Percentiles rank a stretch among this genome's conserved stretches.
Conservation (phyloP, 2,888 invertebrate species). For the Apamea sordens region DNA sequence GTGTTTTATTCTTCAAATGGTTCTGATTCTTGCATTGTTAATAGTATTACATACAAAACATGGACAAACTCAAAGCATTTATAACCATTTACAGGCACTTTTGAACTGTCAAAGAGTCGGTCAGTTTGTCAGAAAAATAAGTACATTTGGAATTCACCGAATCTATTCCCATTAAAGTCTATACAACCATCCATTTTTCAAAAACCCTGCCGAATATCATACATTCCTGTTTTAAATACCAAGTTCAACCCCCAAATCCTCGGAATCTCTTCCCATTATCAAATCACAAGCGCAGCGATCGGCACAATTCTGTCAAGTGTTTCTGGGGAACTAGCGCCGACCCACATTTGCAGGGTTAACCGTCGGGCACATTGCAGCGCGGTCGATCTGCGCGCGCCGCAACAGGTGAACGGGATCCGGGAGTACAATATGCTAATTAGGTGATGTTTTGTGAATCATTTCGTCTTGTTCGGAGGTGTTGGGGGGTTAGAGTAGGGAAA, state of each 20-base stretch:
- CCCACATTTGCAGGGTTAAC: slow-evolving; percentile 74
- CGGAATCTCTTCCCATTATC: slow-evolving; percentile 34
- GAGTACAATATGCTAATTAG: slow-evolving; percentile 58
- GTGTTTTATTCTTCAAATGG: not conserved
- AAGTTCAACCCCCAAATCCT: slow-evolving; percentile 10
- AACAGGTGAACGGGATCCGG: slow-evolving; percentile 82
- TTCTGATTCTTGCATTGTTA: not conserved
- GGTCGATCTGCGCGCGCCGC: slow-evolving; percentile 90
- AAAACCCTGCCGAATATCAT: not conserved
- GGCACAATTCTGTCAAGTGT: slow-evolving; percentile 67
- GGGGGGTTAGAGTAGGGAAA: not conserved
- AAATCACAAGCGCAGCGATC: slow-evolving; percentile 42
- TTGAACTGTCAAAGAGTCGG: no score
- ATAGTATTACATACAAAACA: not conserved
- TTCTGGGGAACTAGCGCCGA: slow-evolving; percentile 59
- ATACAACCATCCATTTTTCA: not conserved
- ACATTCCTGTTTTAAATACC: not conserved
- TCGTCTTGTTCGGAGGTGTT: slow-evolving; percentile 8
- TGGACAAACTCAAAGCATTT: no score
- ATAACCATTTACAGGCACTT: no score
- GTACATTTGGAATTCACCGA: slow-evolving; percentile 36
- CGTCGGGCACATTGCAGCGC: slow-evolving; percentile 77
- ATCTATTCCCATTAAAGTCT: slow-evolving; percentile 6
- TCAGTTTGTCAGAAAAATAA: no score
- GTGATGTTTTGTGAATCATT: slow-evolving; percentile 52